Conservation (phyloP, 1,140 invertebrate species). For the Cyclargus thomasi region DNA sequence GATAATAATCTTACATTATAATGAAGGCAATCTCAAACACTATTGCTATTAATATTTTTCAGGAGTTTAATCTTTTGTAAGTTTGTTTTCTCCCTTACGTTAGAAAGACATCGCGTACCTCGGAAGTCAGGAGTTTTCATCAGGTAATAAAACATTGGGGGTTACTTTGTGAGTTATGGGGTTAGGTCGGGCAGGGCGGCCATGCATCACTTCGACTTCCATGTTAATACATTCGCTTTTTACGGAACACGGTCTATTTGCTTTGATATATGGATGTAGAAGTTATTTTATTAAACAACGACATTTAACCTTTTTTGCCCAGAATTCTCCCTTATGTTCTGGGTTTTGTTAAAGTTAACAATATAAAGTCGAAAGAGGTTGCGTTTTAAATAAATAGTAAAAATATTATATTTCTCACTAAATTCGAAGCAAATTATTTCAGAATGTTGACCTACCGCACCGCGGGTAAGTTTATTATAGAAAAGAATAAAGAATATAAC, state of each 20-base stretch:
- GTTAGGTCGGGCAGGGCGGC: slow-evolving; percentile 43
- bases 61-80: background rate
- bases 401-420: no score
- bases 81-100: no score
- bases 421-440: no score
- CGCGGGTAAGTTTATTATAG: no score
- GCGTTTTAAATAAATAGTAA: no score
- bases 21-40: background rate
- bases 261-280: slow-evolving; percentile 43
- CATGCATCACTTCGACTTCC: slow-evolving; percentile 38
- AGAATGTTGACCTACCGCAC: no score
- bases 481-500: no score
- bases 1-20: background rate
- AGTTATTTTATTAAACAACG: slow-evolving; percentile 33
- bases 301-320: background rate
- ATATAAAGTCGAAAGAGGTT: no score
- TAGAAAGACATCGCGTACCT: no score
- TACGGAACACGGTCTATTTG: slow-evolving; percentile 40
- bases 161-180: slow-evolving; percentile 51
- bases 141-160: slow-evolving; percentile 54
- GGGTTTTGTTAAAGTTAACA: background rate
- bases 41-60: background rate
- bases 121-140: slow-evolving; percentile 39
- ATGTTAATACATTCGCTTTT: no score
- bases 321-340: background rate